A percentile compares a stretch with the other conserved stretches of the same genome.
These are phyloP conservation scores for Cranoglanis bouderius DNA, from an alignment of 2,113 vertebrate genomes.

Conservation along the genomic window DNA sequence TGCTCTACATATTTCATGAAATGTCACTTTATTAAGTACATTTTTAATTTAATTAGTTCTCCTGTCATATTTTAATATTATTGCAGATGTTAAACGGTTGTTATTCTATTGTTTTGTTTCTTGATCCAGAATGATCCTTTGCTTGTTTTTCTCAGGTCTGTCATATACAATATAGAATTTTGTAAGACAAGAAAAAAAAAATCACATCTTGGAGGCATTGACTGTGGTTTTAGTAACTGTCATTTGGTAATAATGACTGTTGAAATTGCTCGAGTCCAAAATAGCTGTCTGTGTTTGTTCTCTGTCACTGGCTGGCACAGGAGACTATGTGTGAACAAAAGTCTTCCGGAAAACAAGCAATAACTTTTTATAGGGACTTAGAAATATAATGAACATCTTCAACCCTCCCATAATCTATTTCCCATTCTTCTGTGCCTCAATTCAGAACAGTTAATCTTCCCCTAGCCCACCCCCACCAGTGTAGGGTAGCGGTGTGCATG, in stretches of 20 bases:
- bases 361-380: constrained; percentile 50
- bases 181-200: constrained; percentile 32
- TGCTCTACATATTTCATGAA: background rate
- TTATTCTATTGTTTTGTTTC: background rate
- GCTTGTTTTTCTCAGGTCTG: constrained; percentile 55
- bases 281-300: constrained; percentile 56
- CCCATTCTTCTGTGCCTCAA: background rate
- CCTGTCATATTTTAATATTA: background rate
- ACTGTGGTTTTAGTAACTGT: constrained; percentile 37
- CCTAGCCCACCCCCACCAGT: background rate
- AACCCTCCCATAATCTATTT: background rate
- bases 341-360: constrained; percentile 26
- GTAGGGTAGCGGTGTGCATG: background rate
- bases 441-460: background rate
- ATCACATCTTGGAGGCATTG: background rate
- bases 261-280: constrained; percentile 4
- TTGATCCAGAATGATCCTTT: background rate
- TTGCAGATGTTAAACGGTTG: background rate
- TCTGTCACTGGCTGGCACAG: constrained; percentile 58
- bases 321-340: constrained; percentile 50
- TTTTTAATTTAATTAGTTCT: background rate
- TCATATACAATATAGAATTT: constrained; percentile 53
- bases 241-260: background rate
- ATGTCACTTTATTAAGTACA: background rate
- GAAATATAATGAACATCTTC: constrained; percentile 2